These are phyloP conservation scores for Agonopterix heracliana DNA, from an alignment of 2,888 invertebrate species.

Conservation along the genomic window DNA sequence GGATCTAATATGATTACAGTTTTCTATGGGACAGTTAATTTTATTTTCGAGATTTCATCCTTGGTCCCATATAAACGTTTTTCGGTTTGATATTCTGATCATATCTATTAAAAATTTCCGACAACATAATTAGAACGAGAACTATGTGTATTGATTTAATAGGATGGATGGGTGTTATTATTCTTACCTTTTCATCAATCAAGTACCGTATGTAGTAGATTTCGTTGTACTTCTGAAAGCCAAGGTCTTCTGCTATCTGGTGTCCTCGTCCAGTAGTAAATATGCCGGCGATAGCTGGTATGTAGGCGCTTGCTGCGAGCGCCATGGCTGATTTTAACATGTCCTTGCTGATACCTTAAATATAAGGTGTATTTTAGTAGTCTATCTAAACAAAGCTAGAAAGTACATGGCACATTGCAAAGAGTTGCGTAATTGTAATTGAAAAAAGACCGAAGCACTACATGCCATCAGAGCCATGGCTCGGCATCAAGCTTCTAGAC, in stretches of 20 bases:
- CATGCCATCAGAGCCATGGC: not conserved
- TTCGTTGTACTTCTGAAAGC: conserved; percentile 52
- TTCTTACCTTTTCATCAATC: conserved; percentile 44
- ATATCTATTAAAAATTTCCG: too few species aligned
- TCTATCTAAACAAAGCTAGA: not conserved
- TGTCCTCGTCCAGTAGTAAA: conserved; percentile 51
- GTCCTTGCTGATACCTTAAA: conserved; percentile 55
- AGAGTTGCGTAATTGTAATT: not conserved
- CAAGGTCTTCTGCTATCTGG: conserved; percentile 44
- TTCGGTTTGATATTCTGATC: too few species aligned
- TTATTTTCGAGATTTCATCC: too few species aligned
- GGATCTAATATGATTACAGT: too few species aligned
- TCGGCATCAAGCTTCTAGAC: too few species aligned
- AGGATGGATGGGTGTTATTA: too few species aligned
- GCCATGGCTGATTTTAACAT: conserved; percentile 53
- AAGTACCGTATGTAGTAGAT: conserved; percentile 56
- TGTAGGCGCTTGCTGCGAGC: conserved; percentile 46
- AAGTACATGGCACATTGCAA: not conserved
- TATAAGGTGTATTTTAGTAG: not conserved
- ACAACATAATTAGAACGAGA: too few species aligned
- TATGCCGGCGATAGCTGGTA: conserved; percentile 53
- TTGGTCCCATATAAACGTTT: too few species aligned
- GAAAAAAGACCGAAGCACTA: not conserved
- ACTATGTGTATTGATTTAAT: too few species aligned
- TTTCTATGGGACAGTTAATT: too few species aligned